phyloP scores from a whole-genome alignment of 53 echinoderm and acorn worm species.

The Stichopus horrens region DNA sequence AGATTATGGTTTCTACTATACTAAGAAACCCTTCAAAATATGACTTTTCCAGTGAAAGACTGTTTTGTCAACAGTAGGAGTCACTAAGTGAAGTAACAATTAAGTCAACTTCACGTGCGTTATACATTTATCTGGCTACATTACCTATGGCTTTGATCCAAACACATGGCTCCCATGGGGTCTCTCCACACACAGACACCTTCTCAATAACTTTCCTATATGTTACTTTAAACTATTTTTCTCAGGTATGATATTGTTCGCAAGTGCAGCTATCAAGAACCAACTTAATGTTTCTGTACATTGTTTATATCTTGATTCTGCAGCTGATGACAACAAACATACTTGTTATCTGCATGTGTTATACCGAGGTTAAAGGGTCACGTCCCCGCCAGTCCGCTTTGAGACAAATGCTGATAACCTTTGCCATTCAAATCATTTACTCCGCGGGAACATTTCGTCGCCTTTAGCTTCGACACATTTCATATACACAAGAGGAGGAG shows the following conservation, averaged over 20 bases:
- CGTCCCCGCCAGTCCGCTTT: neutral
- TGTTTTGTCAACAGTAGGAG: neutral
- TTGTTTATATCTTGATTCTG: neutral
- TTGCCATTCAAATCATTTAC: constrained; percentile 13
- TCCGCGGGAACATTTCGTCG: constrained; percentile 16
- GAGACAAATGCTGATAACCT: constrained; percentile 33
- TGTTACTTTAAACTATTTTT: no score
- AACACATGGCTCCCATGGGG: neutral
- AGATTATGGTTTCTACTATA: no score
- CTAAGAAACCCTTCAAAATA: neutral
- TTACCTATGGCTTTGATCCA: neutral
- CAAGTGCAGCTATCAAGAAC: no score
- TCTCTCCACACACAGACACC: neutral
- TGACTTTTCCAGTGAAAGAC: neutral
- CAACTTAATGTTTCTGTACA: no score
- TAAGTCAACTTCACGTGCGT: neutral
- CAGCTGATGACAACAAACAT: neutral
- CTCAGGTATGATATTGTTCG: no score
- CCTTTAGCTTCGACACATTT: neutral
- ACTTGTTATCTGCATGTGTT: neutral
- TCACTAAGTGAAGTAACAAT: neutral
- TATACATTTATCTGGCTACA: neutral
- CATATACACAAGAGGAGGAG: neutral
- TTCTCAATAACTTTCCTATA: no score
- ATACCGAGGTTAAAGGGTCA: constrained; percentile 13